Conservation (phyloP, 2,888 invertebrate species). For the Andrena praecox region DNA sequence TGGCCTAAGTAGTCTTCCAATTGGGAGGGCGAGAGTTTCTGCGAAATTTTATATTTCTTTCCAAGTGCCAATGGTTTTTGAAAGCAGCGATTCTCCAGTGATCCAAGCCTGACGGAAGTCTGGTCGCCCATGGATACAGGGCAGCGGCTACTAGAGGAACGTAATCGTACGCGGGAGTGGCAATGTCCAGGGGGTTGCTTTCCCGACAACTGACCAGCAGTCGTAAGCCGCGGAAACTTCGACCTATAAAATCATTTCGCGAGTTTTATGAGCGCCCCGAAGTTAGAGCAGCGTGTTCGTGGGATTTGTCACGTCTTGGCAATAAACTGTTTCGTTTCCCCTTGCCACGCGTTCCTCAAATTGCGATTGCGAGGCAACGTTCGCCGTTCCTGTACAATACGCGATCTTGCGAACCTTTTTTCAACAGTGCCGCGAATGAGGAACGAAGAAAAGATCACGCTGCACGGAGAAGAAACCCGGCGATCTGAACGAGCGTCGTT, state of each 20-base stretch:
- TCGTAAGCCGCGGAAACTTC: conserved; percentile 25
- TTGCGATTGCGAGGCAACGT: conserved; percentile 24
- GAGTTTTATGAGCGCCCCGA: conserved; percentile 37
- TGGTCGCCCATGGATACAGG: background rate
- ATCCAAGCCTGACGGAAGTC: background rate
- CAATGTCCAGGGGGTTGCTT: background rate
- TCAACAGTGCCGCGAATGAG: background rate
- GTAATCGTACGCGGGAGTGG: background rate
- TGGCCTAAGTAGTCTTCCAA: background rate
- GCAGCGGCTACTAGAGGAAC: background rate
- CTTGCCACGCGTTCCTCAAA: conserved; percentile 22
- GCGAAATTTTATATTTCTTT: background rate
- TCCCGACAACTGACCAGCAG: conserved; percentile 10
- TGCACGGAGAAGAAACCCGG: background rate
- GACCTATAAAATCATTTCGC: conserved; percentile 40
- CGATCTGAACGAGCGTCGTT: background rate
- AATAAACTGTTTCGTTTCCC: conserved; percentile 41
- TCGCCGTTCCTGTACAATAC: background rate
- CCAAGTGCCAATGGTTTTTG: background rate
- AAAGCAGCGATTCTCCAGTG: too few species aligned
- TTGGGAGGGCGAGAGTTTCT: background rate
- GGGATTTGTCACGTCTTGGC: conserved; percentile 49
- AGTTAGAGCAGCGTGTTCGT: conserved; percentile 38
- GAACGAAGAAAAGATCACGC: background rate
- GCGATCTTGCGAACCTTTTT: background rate